Percentiles rank a stretch among this genome's conserved stretches.
Evolutionary conservation across 2,113 vertebrate species (phyloP).

Genomic region (Megaptera novaeangliae): DNA sequence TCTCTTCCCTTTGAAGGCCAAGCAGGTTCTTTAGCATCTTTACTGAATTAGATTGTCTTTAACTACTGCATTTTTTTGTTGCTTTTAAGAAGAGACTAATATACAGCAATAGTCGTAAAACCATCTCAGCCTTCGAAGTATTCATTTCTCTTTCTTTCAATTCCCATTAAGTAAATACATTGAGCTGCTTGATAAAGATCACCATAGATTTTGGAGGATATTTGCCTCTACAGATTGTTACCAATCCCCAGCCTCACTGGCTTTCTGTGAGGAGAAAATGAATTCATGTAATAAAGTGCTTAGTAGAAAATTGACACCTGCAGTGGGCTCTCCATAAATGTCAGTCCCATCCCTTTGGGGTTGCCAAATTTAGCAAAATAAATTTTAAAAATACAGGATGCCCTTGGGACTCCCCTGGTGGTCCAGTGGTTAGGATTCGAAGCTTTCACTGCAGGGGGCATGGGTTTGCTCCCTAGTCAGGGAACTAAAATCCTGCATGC

Average conservation of each 20-base stretch:
- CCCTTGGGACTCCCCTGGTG: not conserved
- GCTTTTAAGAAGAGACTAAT: not conserved
- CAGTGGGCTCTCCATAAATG: not conserved
- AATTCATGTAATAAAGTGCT: not conserved
- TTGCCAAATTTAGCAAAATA: not conserved
- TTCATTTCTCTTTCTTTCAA: not conserved
- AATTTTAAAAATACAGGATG: not conserved
- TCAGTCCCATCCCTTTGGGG: not conserved
- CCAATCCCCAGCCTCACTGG: not conserved
- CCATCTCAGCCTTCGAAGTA: not conserved
- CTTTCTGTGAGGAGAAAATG: not conserved
- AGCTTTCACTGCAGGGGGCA: not conserved
- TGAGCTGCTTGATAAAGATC: not conserved
- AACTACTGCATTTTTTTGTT: not conserved
- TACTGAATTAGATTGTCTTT: not conserved
- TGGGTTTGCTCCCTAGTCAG: not conserved
- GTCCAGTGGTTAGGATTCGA: not conserved
- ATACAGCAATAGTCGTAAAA: not conserved
- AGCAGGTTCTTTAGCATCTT: not conserved
- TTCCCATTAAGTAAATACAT: not conserved
- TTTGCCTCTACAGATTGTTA: not conserved
- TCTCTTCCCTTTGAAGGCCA: not conserved
- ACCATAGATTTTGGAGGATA: not conserved
- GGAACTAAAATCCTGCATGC: not conserved
- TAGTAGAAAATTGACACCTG: not conserved